These are phyloP conservation scores for Heteractis magnifica DNA, from an alignment of 92 coral and sea anemone genomes.

Conservation along the genomic window DNA sequence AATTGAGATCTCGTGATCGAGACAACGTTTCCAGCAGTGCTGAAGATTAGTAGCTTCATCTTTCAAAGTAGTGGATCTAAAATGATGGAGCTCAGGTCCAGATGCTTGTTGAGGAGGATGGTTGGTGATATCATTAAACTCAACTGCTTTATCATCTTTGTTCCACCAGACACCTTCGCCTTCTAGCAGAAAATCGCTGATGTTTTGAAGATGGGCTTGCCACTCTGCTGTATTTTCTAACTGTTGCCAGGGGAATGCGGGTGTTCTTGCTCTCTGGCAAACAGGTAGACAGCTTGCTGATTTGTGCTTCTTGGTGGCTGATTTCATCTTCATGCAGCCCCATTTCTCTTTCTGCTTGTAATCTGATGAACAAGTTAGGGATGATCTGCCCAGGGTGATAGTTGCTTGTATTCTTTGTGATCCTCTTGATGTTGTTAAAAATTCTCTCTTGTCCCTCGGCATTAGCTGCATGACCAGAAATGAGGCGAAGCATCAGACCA, in stretches of 20 bases:
- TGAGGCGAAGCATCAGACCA: constrained; percentile 36
- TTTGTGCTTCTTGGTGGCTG: constrained; percentile 47
- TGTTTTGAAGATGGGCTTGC: constrained; percentile 52
- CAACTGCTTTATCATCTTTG: constrained; percentile 25
- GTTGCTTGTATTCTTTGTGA: constrained; percentile 45
- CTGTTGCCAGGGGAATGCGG: constrained; percentile 22
- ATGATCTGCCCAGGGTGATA: constrained; percentile 46
- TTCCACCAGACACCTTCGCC: constrained; percentile 60
- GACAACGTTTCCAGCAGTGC: constrained; percentile 51
- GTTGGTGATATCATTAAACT: constrained; percentile 50
- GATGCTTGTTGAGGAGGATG: constrained; percentile 25
- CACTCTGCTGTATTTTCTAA: constrained; percentile 41
- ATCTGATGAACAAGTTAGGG: constrained; percentile 45
- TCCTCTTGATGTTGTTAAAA: constrained; percentile 45
- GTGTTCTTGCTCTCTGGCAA: constrained; percentile 40
- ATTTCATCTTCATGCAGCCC: constrained; percentile 37
- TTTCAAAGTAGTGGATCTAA: constrained; percentile 46
- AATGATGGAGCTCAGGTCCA: constrained; percentile 55
- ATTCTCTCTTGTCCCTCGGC: constrained; percentile 49
- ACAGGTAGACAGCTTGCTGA: constrained; percentile 46
- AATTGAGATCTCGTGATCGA: constrained; percentile 16
- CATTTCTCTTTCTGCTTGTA: constrained; percentile 52
- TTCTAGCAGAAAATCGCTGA: constrained; percentile 50
- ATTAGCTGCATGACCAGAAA: constrained; percentile 42
- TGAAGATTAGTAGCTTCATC: constrained; percentile 42